Evolutionary conservation across 2,113 vertebrate genomes (phyloP).

Genomic region (Sander vitreus): DNA sequence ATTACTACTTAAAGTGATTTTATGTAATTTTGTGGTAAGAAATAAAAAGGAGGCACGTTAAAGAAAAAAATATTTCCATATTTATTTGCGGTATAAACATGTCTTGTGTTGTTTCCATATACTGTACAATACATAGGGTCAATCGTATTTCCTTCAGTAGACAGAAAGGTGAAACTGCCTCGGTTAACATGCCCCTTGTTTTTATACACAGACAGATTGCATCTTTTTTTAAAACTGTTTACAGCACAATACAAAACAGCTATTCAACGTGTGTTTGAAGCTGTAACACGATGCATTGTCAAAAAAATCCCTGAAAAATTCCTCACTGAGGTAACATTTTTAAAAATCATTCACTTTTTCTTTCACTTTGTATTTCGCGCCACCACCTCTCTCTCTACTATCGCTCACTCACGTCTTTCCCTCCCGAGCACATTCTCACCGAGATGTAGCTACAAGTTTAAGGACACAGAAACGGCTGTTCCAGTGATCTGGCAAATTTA

Average conservation of each 20-base stretch:
- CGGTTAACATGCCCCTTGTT: slow-evolving; percentile 87
- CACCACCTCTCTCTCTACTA: slow-evolving; percentile 6
- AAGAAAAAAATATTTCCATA: slow-evolving; percentile 98
- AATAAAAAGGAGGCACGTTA: slow-evolving; percentile 80
- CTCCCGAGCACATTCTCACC: slow-evolving; percentile 69
- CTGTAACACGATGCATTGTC: slow-evolving; percentile 93
- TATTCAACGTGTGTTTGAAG: slow-evolving; percentile 88
- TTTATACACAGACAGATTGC: slow-evolving; percentile 88
- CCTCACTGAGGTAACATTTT: slow-evolving; percentile 95
- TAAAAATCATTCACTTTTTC: slow-evolving; percentile 76
- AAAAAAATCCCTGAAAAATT: slow-evolving; percentile 96
- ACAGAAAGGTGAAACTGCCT: slow-evolving; percentile 91
- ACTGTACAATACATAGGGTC: slow-evolving; percentile 89
- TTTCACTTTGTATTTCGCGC: slow-evolving; percentile 57
- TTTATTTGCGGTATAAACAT: slow-evolving; percentile 99
- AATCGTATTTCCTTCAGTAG: slow-evolving; percentile 92
- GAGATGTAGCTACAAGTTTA: slow-evolving; percentile 84
- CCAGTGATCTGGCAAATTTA: slow-evolving; percentile 81
- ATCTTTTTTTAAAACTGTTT: slow-evolving; percentile 87
- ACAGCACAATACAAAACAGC: slow-evolving; percentile 91
- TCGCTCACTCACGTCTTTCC: slow-evolving; percentile 11
- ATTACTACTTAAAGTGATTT: not conserved
- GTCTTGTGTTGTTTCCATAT: slow-evolving; percentile 93
- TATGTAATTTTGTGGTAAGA: not conserved
- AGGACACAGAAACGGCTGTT: slow-evolving; percentile 81